Percentiles rank a stretch among this genome's conserved stretches.
These are phyloP conservation scores for Pseudotriccus pelzelni DNA, from an alignment of 2,797 vertebrate genomes.

Conservation along the genomic window DNA sequence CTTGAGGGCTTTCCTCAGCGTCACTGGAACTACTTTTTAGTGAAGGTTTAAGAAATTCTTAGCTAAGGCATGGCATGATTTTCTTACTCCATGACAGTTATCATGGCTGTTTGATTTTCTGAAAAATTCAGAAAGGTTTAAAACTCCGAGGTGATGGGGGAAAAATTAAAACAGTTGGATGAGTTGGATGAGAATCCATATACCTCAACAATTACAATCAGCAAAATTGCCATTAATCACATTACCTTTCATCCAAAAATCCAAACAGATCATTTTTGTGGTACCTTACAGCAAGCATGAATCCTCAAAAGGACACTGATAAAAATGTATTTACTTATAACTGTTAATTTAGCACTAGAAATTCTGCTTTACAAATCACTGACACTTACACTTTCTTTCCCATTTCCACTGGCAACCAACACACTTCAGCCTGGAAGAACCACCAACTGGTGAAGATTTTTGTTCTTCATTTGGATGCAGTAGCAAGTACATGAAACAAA, in stretches of 20 bases:
- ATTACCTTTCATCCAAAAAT: neutral
- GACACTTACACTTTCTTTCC: neutral
- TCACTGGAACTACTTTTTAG: neutral
- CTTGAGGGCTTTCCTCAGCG: neutral
- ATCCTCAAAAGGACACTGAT: neutral
- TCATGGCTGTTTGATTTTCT: neutral
- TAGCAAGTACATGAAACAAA: neutral
- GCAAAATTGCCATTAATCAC: neutral
- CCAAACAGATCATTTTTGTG: neutral
- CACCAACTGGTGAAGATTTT: neutral
- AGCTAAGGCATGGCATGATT: neutral
- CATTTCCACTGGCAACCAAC: neutral
- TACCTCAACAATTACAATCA: neutral
- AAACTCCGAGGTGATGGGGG: neutral
- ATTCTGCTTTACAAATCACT: neutral
- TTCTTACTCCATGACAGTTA: neutral
- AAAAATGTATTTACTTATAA: neutral
- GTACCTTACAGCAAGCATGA: neutral
- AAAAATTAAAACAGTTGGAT: too few relatives aligned
- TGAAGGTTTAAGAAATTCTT: neutral
- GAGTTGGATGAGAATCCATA: neutral
- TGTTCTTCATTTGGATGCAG: neutral
- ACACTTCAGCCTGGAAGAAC: neutral
- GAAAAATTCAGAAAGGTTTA: neutral
- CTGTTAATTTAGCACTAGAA: neutral